Percentiles rank a stretch among this genome's conserved stretches.
phyloP scores from a whole-genome alignment of 2,113 vertebrate genomes.

The Charadrius vociferus region DNA sequence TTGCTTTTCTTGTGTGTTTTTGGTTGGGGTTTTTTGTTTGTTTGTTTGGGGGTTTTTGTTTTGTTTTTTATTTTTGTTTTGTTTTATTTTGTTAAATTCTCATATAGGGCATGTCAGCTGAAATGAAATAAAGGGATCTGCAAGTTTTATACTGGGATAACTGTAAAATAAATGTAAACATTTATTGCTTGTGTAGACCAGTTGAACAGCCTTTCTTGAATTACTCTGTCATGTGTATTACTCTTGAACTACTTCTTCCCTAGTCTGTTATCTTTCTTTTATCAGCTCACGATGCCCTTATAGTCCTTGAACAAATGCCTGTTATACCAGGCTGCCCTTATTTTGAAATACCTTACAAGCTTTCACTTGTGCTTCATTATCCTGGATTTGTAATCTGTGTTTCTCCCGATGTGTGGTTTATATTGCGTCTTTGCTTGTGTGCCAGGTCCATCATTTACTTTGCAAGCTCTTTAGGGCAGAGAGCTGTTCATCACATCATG shows the following conservation, averaged over 20 bases:
- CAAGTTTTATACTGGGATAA: not conserved
- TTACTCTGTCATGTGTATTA: not conserved
- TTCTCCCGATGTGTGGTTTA: not conserved
- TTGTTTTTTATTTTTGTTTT: not conserved
- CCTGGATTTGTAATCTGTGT: slow-evolving; percentile 33
- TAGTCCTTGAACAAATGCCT: slow-evolving; percentile 19
- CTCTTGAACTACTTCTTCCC: slow-evolving; percentile 9
- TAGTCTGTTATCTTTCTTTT: not conserved
- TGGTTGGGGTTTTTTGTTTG: fast-evolving
- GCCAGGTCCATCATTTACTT: not conserved
- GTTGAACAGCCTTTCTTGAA: not conserved
- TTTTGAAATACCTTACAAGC: slow-evolving; percentile 60
- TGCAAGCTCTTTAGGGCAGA: not conserved
- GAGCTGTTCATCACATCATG: not conserved
- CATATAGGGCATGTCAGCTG: not conserved
- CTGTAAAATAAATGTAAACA: not conserved
- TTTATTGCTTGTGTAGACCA: not conserved
- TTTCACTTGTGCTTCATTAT: slow-evolving; percentile 56
- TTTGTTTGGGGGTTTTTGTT: not conserved
- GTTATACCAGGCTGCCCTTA: slow-evolving; percentile 12
- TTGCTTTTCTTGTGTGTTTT: not conserved
- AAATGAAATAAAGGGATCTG: not conserved
- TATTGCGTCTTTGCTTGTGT: slow-evolving; percentile 5
- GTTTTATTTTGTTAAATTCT: not conserved
- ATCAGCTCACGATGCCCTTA: not conserved